These are phyloP conservation scores for Biston stratarius DNA, from an alignment of 2,888 invertebrate genomes.

Conservation along the genomic window DNA sequence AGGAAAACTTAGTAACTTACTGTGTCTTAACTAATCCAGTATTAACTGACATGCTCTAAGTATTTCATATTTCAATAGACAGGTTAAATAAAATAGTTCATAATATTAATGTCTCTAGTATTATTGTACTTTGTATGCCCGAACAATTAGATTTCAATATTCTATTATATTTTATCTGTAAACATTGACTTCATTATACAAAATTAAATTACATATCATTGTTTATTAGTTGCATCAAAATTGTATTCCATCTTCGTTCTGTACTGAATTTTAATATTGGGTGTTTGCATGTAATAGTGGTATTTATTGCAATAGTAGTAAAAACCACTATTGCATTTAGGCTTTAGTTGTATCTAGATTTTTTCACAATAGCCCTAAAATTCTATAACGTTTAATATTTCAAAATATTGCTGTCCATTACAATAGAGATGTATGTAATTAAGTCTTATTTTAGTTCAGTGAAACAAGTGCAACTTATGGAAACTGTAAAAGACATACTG, in stretches of 20 bases:
- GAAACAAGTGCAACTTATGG: conserved; percentile 41
- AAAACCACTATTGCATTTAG: conserved; percentile 10
- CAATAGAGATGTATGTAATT: conserved; percentile 36
- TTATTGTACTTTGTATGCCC: conserved; percentile 64
- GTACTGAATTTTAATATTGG: conserved; percentile 19
- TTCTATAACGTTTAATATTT: conserved; percentile 22
- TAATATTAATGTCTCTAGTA: conserved; percentile 55
- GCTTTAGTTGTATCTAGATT: conserved; percentile 18
- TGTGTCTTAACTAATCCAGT: conserved; percentile 76
- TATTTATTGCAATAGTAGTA: neutral
- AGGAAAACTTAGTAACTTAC: conserved; percentile 49
- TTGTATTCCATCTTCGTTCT: conserved; percentile 25
- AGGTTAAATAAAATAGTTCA: conserved; percentile 56
- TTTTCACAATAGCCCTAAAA: conserved; percentile 30
- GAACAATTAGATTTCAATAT: conserved; percentile 46
- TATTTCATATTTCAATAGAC: conserved; percentile 70
- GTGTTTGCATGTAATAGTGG: conserved; percentile 3
- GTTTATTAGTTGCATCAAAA: conserved; percentile 43
- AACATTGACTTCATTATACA: conserved; percentile 28
- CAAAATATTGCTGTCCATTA: conserved; percentile 42
- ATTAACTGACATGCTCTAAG: conserved; percentile 69
- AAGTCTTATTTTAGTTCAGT: conserved; percentile 37
- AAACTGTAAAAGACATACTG: conserved; percentile 37
- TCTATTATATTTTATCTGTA: conserved; percentile 29
- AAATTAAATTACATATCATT: conserved; percentile 40